Percentiles rank a stretch among this genome's conserved stretches.
phyloP scores from a whole-genome alignment of 2,888 invertebrate genomes.

The Liodrosophila aerea region DNA sequence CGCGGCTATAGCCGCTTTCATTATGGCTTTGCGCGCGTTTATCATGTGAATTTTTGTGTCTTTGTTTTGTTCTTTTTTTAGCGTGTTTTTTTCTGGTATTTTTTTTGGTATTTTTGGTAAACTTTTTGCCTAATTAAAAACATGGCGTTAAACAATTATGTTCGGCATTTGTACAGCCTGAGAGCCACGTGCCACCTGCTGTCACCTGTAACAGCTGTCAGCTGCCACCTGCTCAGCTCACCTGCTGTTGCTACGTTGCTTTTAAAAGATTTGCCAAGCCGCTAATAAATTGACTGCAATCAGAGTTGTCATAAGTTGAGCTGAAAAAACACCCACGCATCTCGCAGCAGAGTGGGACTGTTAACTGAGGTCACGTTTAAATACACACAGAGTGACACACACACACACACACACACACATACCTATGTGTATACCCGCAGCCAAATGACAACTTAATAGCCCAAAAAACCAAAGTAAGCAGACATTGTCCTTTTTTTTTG shows the following conservation, averaged over 20 bases:
- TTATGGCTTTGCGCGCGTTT: slow-evolving; percentile 26
- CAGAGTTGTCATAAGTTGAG: slow-evolving; percentile 73
- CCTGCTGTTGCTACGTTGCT: slow-evolving; percentile 3
- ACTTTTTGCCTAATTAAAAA: slow-evolving; percentile 68
- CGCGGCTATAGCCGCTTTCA: slow-evolving; percentile 32
- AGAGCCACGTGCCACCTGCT: slow-evolving; percentile 32
- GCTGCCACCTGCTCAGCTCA: slow-evolving; percentile 39
- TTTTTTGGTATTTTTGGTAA: slow-evolving; percentile 19
- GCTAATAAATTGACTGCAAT: slow-evolving; percentile 75
- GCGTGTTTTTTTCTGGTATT: slow-evolving; percentile 23
- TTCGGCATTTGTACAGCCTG: slow-evolving; percentile 57
- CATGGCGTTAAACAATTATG: slow-evolving; percentile 73
- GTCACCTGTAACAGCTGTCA: slow-evolving; percentile 3
- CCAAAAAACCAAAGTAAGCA: slow-evolving; percentile 52
- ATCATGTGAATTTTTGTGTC: slow-evolving; percentile 45
- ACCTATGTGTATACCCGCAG: slow-evolving; percentile 45
- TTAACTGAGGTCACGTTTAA: slow-evolving; percentile 61
- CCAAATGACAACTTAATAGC: slow-evolving; percentile 75
- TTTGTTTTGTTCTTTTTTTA: slow-evolving; percentile 4
- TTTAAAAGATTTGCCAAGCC: slow-evolving; percentile 37
- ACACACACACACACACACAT: slow-evolving; percentile 26
- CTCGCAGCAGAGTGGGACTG: slow-evolving; percentile 40
- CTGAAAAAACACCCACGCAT: slow-evolving; percentile 26
- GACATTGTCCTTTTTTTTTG: slow-evolving; percentile 59
- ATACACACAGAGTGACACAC: slow-evolving; percentile 25